Conservation (phyloP, 2,113 vertebrate genomes). For the Rattus norvegicus region DNA sequence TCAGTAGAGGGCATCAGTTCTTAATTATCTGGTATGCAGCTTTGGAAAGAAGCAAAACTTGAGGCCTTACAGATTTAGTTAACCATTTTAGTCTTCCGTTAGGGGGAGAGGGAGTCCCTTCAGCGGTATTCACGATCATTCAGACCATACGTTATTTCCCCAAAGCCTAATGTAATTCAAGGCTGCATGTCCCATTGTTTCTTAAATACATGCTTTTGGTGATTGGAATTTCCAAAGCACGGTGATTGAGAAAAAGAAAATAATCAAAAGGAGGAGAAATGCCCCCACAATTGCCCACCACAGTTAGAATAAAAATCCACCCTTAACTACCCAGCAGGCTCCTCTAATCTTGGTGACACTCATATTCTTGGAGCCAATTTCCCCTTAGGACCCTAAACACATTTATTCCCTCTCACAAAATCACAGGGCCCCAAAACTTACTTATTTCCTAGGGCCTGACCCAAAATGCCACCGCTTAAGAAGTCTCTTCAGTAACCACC, state of each 20-base stretch:
- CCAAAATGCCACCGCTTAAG: neutral
- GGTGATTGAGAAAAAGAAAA: conserved; percentile 19
- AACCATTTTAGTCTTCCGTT: neutral
- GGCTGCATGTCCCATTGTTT: neutral
- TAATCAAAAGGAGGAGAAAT: neutral
- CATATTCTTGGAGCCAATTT: neutral
- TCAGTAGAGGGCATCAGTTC: conserved; percentile 15
- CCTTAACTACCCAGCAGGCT: neutral
- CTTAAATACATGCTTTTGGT: neutral
- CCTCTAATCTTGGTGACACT: neutral
- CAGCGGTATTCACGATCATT: neutral
- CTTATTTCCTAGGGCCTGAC: neutral
- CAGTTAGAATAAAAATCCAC: conserved; percentile 18
- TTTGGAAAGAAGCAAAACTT: neutral
- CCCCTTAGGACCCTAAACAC: neutral
- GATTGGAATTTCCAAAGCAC: neutral
- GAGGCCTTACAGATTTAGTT: neutral
- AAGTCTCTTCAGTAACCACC: neutral
- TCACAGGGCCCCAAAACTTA: neutral
- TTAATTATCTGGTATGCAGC: neutral
- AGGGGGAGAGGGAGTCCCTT: neutral
- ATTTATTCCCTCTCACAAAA: neutral
- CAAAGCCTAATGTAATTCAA: conserved; percentile 1
- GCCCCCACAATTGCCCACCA: neutral
- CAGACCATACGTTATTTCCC: neutral